phyloP scores from a whole-genome alignment of 2,113 vertebrate species.

The Archocentrus centrarchus region DNA sequence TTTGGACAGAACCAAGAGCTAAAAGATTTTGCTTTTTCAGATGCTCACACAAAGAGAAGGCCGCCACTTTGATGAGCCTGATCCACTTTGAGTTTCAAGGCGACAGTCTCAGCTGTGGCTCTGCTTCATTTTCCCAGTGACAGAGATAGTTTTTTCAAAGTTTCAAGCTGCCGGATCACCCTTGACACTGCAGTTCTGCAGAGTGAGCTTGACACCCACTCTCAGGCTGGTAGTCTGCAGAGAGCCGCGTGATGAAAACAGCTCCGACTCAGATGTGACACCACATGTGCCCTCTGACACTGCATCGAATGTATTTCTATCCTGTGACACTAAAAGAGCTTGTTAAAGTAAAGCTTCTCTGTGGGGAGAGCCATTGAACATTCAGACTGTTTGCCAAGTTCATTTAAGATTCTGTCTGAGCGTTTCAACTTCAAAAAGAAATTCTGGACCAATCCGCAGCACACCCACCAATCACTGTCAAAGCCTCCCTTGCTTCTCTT shows the following conservation, averaged over 20 bases:
- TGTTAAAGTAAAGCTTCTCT: constrained; percentile 51
- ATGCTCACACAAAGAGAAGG: constrained; percentile 18
- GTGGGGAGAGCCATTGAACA: constrained; percentile 29
- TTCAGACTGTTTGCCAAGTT: constrained; percentile 59
- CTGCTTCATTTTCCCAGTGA: constrained; percentile 10
- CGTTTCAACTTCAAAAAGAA: constrained; percentile 67
- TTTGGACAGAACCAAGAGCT: constrained; percentile 21
- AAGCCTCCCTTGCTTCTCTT: constrained; percentile 17
- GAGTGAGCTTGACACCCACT: not conserved
- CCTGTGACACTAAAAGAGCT: constrained; percentile 19
- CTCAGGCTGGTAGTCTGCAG: constrained; percentile 18
- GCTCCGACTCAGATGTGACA: constrained; percentile 14
- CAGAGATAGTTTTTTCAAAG: not conserved
- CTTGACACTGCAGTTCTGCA: constrained; percentile 11
- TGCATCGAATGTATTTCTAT: constrained; percentile 1
- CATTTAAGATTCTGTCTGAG: constrained; percentile 73
- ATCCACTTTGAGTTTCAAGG: constrained; percentile 3
- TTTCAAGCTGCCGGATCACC: constrained; percentile 2
- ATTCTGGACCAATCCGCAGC: constrained; percentile 39
- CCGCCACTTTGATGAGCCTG: not conserved
- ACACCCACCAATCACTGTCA: constrained; percentile 61
- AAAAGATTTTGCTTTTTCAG: constrained; percentile 7
- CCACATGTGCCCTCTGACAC: constrained; percentile 19
- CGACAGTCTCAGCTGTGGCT: not conserved
- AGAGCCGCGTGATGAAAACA: constrained; percentile 21